Conservation (phyloP, 2,113 vertebrate species). For the Craseonycteris thonglongyai region DNA sequence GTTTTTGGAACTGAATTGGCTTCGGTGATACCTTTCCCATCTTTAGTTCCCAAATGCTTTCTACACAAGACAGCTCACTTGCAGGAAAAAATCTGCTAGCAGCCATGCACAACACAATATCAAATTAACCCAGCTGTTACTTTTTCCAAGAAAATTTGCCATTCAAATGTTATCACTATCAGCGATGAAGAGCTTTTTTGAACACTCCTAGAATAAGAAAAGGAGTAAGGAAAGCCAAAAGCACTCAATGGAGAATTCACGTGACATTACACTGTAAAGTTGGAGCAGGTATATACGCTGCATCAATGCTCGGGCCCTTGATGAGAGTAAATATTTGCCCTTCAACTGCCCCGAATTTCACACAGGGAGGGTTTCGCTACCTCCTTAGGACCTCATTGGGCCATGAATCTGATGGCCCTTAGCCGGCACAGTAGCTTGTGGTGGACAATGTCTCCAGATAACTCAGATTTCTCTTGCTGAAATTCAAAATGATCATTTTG, state of each 20-base stretch:
- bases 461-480: not conserved
- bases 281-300: not conserved
- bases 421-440: not conserved
- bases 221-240: not conserved
- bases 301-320: not conserved
- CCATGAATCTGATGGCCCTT: not conserved
- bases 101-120: not conserved
- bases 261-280: not conserved
- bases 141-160: not conserved
- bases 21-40: not conserved
- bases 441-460: not conserved
- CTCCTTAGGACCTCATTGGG: not conserved
- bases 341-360: not conserved
- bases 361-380: not conserved
- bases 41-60: not conserved
- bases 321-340: not conserved
- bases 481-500: not conserved
- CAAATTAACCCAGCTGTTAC: constrained; percentile 33
- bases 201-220: not conserved
- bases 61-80: not conserved
- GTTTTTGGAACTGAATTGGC: not conserved
- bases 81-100: not conserved
- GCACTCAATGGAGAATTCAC: not conserved
- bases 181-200: not conserved
- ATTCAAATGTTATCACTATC: not conserved